A percentile compares a stretch with the other conserved stretches of the same genome.
Evolutionary conservation across 1,140 invertebrate species (phyloP).

Genomic region (Sinella curviseta): DNA sequence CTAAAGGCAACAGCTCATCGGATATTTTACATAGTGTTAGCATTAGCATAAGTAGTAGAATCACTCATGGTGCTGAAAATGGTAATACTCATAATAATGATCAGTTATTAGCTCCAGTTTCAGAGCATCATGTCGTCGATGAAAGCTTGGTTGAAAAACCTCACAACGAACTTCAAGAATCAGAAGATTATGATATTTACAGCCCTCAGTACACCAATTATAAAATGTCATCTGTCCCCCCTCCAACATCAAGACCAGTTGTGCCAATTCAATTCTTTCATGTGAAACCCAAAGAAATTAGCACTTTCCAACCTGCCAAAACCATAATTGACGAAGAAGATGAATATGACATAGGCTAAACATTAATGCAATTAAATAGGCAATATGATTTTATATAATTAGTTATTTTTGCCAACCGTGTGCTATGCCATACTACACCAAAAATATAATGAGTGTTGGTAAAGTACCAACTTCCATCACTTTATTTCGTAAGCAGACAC

Average conservation of each 20-base stretch:
- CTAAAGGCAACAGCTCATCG: not conserved
- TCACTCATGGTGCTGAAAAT: not conserved
- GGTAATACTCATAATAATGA: not conserved
- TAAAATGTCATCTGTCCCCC: not conserved
- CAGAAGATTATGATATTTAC: conserved; percentile 16
- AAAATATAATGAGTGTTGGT: too few relatives aligned
- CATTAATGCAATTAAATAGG: not conserved
- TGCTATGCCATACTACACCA: too few relatives aligned
- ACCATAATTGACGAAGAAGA: not conserved
- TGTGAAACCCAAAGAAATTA: not conserved
- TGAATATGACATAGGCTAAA: not conserved
- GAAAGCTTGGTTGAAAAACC: too few relatives aligned
- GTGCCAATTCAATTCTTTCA: conserved; percentile 19
- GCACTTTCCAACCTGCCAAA: not conserved
- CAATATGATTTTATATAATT: too few relatives aligned
- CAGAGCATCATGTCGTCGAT: not conserved
- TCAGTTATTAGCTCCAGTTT: not conserved
- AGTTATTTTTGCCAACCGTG: too few relatives aligned
- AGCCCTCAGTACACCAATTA: conserved; percentile 7
- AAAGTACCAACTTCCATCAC: too few relatives aligned
- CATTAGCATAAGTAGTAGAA: conserved; percentile 11
- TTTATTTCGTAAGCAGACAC: too few relatives aligned
- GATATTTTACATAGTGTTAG: conserved; percentile 17
- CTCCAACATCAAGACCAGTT: not conserved
- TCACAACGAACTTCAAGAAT: not conserved